Evolutionary conservation across 2,888 invertebrate species (phyloP), one percentile per base, ranked within the genome.

Genomic region (Pachycephus smyrnensis): DNA sequence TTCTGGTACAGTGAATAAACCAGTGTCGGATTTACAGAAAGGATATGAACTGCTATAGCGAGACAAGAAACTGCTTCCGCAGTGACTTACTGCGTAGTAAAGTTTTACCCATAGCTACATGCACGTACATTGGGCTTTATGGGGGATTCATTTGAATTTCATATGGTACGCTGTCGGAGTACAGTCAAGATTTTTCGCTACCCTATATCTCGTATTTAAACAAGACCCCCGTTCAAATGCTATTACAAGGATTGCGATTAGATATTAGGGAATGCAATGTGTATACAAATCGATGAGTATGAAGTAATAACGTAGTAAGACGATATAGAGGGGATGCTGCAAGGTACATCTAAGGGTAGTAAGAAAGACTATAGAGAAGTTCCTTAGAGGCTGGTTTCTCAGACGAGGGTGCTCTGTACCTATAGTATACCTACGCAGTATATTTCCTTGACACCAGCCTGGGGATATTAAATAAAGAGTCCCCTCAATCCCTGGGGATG

Each of bases 401-500:
- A 9, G 6, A 23, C 15, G 9, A 55, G 55, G 23, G 23, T 23
- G 23, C 23, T 15, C 55, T 37, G 12, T 37, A 37, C 12, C 37
- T 55, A 55, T 23, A 23, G 55, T 55, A 55, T 55, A 9, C 23
- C 55, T 55, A 55, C 55, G 55, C 32, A 33, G 31, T 86, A 86
- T 85, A 86, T 84, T 84, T 87, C 84, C 88, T 89, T 85, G 88
- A 89, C 89, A 87, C 88, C 85, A 88, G 89, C 89, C 89, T 80
- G 85, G 81, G 89, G 89, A 87, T 89, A 89, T 89, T 89, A 89
- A 89, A 89, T 89, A 89, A 89, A 89, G 88, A 89, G 84, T 87
- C 87, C 87, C 83, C 83, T 78, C 77, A 75, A 73, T 81, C 86
- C 89, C 85, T 87, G 80, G 79, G 88, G 87, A 86, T 80, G 77